A percentile compares a stretch with the other conserved stretches of the same genome.
These are phyloP conservation scores for Peribatodes rhomboidaria DNA, from an alignment of 2,888 invertebrate genomes.

Conservation along the genomic window DNA sequence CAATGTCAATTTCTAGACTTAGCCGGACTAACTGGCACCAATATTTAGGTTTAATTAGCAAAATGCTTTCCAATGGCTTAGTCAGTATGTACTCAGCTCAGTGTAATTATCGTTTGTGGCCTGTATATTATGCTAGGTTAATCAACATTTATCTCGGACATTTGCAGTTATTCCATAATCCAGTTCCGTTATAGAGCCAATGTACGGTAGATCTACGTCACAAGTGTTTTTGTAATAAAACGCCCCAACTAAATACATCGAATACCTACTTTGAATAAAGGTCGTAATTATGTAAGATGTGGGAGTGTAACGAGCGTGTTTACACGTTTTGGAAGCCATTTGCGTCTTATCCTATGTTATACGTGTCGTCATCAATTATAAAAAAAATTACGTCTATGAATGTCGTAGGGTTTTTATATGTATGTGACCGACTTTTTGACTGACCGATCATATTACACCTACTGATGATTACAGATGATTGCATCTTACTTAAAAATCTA, in stretches of 20 bases:
- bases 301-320: slow-evolving; percentile 9
- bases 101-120: not conserved
- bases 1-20: slow-evolving; percentile 7
- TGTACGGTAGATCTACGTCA: not conserved
- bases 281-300: slow-evolving; percentile 2
- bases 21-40: slow-evolving; percentile 4
- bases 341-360: not conserved
- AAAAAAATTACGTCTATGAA: too few species aligned
- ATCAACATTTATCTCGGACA: not conserved
- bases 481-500: too few species aligned
- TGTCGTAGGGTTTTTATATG: not conserved
- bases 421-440: too few species aligned
- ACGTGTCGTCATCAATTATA: not conserved
- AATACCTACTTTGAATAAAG: not conserved
- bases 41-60: slow-evolving; percentile 1
- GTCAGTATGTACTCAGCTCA: not conserved
- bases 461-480: too few species aligned
- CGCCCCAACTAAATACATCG: not conserved
- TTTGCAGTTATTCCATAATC: not conserved
- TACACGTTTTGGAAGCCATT: slow-evolving; percentile 4
- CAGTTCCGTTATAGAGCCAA: not conserved
- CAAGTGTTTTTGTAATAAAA: not conserved
- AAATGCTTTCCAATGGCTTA: slow-evolving; percentile 2
- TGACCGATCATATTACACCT: too few species aligned
- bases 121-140: not conserved